phyloP scores from a whole-genome alignment of 1,140 invertebrate species.

The Phocides pigmalion region DNA sequence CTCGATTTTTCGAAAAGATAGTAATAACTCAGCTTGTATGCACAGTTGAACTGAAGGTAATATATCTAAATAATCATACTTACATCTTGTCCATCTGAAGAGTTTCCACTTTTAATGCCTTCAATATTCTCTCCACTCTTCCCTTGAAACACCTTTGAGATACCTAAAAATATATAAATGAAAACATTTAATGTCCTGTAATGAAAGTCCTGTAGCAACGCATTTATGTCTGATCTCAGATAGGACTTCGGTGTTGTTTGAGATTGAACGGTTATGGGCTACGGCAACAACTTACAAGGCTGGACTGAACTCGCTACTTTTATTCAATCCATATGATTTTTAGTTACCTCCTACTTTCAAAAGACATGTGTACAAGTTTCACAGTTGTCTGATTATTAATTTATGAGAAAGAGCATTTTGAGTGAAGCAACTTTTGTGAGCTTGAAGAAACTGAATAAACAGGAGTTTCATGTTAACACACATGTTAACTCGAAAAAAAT shows the following conservation, averaged over 20 bases:
- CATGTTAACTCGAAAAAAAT: slow-evolving; percentile 17
- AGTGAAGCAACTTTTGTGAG: slow-evolving; percentile 31
- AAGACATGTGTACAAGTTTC: slow-evolving; percentile 32
- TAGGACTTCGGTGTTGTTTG: too few relatives aligned
- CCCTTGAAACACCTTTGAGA: slow-evolving; percentile 78
- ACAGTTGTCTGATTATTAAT: slow-evolving; percentile 27
- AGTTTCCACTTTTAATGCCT: slow-evolving; percentile 56
- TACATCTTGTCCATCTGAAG: slow-evolving; percentile 69
- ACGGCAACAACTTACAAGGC: too few relatives aligned
- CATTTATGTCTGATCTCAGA: too few relatives aligned
- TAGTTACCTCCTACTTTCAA: slow-evolving; percentile 24
- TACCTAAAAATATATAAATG: slow-evolving; percentile 56
- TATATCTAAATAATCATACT: too few relatives aligned
- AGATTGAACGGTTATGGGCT: too few relatives aligned
- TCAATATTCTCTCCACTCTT: slow-evolving; percentile 72
- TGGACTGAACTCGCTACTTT: slow-evolving; percentile 9
- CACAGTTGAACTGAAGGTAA: too few relatives aligned
- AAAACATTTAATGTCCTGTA: neutral
- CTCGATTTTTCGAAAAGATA: too few relatives aligned
- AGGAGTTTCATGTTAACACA: neutral
- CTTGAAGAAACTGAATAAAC: slow-evolving; percentile 11
- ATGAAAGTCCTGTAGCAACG: too few relatives aligned
- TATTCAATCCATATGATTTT: slow-evolving; percentile 34
- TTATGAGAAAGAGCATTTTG: slow-evolving; percentile 1
- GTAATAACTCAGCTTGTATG: too few relatives aligned